Base-by-base conservation (phyloP, 53 echinoderm and acorn worm genomes). In the Patiria pectinifera region DNA sequence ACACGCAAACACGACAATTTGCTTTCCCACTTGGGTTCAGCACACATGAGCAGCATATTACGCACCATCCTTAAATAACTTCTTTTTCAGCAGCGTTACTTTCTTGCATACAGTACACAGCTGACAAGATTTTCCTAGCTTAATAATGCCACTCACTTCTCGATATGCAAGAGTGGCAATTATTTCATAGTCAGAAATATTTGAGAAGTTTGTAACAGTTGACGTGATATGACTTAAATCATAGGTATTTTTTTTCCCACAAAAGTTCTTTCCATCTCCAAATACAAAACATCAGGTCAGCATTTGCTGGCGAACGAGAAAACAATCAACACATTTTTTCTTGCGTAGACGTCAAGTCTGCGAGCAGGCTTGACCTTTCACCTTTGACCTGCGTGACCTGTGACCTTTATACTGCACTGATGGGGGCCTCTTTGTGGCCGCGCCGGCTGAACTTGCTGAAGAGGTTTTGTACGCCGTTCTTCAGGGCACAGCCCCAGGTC, bases 401-500 rank as follows among this genome's bases (percentile, higher is more conserved):
- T 89, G 85, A 76, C 85, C 89, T 86, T 79, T 96, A 97, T 82
- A 97, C 97, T 21, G 97, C 97, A 59, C 93, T 95, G 78, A 97
- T 95, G 47, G 97, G 94, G 82, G 96, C 95, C 85, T 96, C 97
- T 92, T 93, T 93, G n/a, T 79, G 80, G n/a, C 82, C 91, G 69
- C 92, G 90, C 83, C 95, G 84, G 22, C 95, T 86, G 62, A 99
- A 87, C 69, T 92, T 92, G 82, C 92, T 91, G 90, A 99, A 99
- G 83, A 99, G 91, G 88, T 94, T 95, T 75, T 96, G 97, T 62
- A 99, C 95, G 15, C 99, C 96, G 43, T 89, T 95, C 92, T 95
- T 97, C 82, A 97, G 89, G 35, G 96, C 97, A 91, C 97, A 95
- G 47, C 99, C 96, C 99, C 99, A 99, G 62, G 92, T 91, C 99